Conservation (phyloP, 2,113 vertebrate genomes). For the Opisthocomus hoazin region DNA sequence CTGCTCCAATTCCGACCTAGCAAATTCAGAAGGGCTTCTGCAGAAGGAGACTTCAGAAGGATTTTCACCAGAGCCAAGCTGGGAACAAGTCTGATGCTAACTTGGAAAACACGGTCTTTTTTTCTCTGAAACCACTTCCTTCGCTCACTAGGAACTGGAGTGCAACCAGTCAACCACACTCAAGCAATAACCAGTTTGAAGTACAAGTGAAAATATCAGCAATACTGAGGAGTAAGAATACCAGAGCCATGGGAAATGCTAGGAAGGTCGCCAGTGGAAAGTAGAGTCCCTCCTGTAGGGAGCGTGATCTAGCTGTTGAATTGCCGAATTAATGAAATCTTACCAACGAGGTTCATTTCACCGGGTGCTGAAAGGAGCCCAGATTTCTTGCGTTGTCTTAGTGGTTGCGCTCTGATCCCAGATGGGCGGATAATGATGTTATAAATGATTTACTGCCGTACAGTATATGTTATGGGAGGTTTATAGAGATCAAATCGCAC, state of each 20-base stretch:
- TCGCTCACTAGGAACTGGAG: not conserved
- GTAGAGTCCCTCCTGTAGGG: not conserved
- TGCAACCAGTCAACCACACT: not conserved
- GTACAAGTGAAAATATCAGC: not conserved
- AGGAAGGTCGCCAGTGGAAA: not conserved
- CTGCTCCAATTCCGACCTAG: not conserved
- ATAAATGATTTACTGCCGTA: conserved; percentile 21
- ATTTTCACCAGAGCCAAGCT: not conserved
- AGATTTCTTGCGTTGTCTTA: not conserved
- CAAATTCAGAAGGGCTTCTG: not conserved
- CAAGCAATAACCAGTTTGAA: not conserved
- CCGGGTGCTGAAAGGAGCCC: not conserved
- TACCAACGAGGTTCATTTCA: not conserved
- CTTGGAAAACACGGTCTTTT: not conserved
- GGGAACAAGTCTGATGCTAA: not conserved
- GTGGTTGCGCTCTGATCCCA: conserved; percentile 5
- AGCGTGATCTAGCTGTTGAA: not conserved
- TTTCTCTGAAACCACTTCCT: not conserved
- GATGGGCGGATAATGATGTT: not conserved
- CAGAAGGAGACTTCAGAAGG: not conserved
- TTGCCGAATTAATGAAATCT: not conserved
- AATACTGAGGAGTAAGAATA: not conserved
- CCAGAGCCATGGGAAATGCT: not conserved
- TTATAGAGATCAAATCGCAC: conserved; percentile 17
- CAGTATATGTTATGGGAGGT: not conserved